Evolutionary conservation across 1,140 invertebrate species (phyloP), one percentile per base, ranked within the genome.

Genomic region (Atta texana): DNA sequence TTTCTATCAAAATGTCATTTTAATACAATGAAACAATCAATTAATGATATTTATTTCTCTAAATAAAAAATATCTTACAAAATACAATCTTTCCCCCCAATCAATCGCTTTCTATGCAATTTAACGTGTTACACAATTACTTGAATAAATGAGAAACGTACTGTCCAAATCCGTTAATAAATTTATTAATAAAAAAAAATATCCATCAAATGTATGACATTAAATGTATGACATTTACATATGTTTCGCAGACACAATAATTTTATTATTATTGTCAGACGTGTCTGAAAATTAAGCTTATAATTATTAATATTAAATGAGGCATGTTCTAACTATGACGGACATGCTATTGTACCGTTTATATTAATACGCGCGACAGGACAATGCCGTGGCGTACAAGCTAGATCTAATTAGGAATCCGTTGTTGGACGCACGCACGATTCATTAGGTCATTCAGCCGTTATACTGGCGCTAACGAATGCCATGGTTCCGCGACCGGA

Each of bases 391-490:
- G 21, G 59, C 34, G 18, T 34, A 78, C 49, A 49, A 85, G 55
- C 39, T 39, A 28, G 86, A 64, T 87, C 63, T 87, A 87, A 87
- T 87, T 85, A 87, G 69, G 44, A 59, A 49, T 59, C 21, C 51
- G 44, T 44, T 76, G 71, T 76, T 87, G 63, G 86, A 53, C 49
- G 72, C 31, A 74, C 82, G 71, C 80, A 68, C 84, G 80, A 81
- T 87, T 85, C 86, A 87, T 87, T 87, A 85, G 71, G 31, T 87
- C 63, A 68, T n/a, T 63, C 71, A 76, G 86, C 34, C 63, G 63
- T 85, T 85, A 82, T 64, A 82, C 49, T 14, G 39, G 18, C 28
- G 71, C 86, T 87, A 76, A 85, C 82, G 71, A 87, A 87, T 61
- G 28, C 77, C 81, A 31, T 76, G 76, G 31, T 76, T 76, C 81